Base-by-base conservation (phyloP, 2,888 invertebrate species). In the Parthenolecanium corni region DNA sequence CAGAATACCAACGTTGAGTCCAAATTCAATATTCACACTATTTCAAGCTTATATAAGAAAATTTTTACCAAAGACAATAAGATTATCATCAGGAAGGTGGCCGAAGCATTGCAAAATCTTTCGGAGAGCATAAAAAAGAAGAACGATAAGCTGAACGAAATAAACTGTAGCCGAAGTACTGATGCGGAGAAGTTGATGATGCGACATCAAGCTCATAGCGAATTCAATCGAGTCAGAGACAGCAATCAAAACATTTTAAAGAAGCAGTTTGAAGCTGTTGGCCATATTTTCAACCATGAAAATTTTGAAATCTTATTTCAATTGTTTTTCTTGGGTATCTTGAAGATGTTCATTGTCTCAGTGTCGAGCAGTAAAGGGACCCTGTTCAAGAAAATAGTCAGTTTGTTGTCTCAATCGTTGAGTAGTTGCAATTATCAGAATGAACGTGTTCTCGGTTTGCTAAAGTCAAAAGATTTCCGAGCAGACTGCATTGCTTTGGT, bases 171-270 rank as follows among this genome's bases (percentile, higher is more conserved):
- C 36, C 31, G 64, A 21, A 52, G 21, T 40, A 46, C 57, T 12
- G 66, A 66, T 38, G 64, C 66, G 11, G 64, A 66, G 40, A 66
- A 66, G 42, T 36, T 66, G 3, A 64, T 62, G 46, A 38, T 61
- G 40, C 47, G 66, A 9, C 62, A 52, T 44, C 47, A 64, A 20
- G 52, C 66, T 1, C 62, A 64, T 12, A 47, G 64, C 52, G 51
- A 58, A 11, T 56, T 62, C 2, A n/a, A 36, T 3, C 24, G 62
- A 6, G 62, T 64, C 40, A 62, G 57, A 52, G 49, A 49, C 20
- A 21, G 49, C n/a, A 36, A 49, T 1, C 54, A 66, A 16, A 0
- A 14, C 12, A 53, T 62, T 16, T 25, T 66, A 9, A 62, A 58
- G 16, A 21, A 25, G 2, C 11, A 64, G n/a, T 66, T 66, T 52